phyloP scores from a whole-genome alignment of 2,797 vertebrate species.

The Sebastes melanostomus region DNA sequence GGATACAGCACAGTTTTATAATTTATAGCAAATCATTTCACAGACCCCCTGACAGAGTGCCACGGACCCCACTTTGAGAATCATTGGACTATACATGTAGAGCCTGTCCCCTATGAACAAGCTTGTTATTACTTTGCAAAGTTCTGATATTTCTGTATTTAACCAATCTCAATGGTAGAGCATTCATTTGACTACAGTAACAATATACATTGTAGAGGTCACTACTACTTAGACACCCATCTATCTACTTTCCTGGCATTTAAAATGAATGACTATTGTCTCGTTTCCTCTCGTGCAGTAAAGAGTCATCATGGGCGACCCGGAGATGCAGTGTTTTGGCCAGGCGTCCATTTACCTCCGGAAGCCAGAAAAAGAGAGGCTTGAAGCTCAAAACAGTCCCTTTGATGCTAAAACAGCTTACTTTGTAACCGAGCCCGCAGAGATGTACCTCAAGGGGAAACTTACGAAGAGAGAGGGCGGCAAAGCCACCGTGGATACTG shows the following conservation, averaged over 20 bases:
- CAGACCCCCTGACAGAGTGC: neutral
- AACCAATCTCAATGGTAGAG: neutral
- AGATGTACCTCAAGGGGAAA: slow-evolving; percentile 88
- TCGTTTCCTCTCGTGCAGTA: slow-evolving; percentile 60
- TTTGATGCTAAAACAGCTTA: slow-evolving; percentile 46
- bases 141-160: neutral
- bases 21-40: neutral
- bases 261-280: neutral
- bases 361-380: slow-evolving; percentile 89
- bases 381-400: slow-evolving; percentile 80
- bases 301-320: slow-evolving; percentile 85
- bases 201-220: neutral
- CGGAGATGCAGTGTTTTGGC: slow-evolving; percentile 89
- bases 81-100: neutral
- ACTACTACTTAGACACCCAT: neutral
- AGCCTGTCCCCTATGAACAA: neutral
- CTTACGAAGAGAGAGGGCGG: slow-evolving; percentile 83
- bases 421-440: slow-evolving; percentile 83
- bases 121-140: neutral
- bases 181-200: neutral
- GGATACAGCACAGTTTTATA: neutral
- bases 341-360: slow-evolving; percentile 85
- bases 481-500: slow-evolving; percentile 89
- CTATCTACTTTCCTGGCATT: neutral
- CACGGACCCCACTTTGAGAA: neutral